phyloP scores from a whole-genome alignment of 2,797 vertebrate genomes.

The Syndactyla subalaris region DNA sequence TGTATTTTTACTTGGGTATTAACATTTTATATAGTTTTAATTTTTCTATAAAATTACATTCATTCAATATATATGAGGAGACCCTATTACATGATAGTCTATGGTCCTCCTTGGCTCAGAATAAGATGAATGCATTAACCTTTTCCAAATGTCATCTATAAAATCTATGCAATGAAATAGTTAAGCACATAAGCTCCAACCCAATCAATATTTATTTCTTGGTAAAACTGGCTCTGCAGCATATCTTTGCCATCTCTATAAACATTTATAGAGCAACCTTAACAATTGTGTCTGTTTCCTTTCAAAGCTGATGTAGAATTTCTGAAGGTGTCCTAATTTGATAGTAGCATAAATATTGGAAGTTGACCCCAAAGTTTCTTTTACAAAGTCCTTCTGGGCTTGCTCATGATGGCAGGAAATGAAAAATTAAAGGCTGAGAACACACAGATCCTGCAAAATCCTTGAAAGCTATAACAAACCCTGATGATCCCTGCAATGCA shows the following conservation, averaged over 20 bases:
- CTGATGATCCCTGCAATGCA: neutral
- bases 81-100: neutral
- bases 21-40: neutral
- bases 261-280: constrained; percentile 15
- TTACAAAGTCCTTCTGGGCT: neutral
- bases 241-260: neutral
- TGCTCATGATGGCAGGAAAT: neutral
- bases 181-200: constrained; percentile 8
- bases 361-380: neutral
- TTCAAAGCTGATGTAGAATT: neutral
- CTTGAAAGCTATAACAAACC: neutral
- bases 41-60: neutral
- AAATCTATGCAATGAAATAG: constrained; percentile 9
- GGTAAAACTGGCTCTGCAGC: neutral
- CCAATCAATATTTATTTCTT: constrained; percentile 7
- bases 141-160: constrained; percentile 19
- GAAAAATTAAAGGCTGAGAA: neutral
- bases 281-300: neutral
- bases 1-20: neutral
- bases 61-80: neutral
- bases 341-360: neutral
- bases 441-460: neutral
- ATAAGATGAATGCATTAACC: constrained; percentile 21
- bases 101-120: neutral
- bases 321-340: neutral